A percentile compares a stretch with the other conserved stretches of the same genome.
These are phyloP conservation scores for Epizoanthus stellaris DNA, from an alignment of 92 coral and sea anemone genomes.

Conservation along the genomic window DNA sequence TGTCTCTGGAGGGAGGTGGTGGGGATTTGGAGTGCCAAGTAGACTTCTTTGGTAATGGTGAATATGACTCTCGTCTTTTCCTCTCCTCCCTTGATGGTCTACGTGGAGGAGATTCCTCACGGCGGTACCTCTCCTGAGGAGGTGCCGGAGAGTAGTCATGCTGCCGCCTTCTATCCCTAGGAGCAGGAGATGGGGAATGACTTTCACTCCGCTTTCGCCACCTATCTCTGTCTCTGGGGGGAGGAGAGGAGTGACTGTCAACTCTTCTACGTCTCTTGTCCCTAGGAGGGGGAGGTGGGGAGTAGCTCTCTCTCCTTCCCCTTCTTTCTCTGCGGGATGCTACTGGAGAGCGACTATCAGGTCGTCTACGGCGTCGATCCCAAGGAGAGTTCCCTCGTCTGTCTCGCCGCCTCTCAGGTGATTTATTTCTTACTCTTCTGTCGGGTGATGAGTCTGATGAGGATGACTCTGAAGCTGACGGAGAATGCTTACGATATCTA, in stretches of 20 bases:
- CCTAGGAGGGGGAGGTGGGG: not conserved
- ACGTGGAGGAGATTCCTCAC: conserved; percentile 11
- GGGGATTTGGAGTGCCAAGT: conserved; percentile 67
- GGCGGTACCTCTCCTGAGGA: conserved; percentile 57
- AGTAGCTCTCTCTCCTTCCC: conserved; percentile 22
- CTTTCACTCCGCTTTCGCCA: conserved; percentile 17
- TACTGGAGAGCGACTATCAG: conserved; percentile 21
- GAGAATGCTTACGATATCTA: conserved; percentile 86
- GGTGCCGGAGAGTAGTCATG: conserved; percentile 43
- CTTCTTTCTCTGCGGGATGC: conserved; percentile 34
- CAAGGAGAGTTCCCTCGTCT: conserved; percentile 65
- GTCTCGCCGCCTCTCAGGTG: conserved; percentile 57
- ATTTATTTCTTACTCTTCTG: conserved; percentile 54
- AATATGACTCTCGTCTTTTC: conserved; percentile 49
- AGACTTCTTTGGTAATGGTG: conserved; percentile 62
- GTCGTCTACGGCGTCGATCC: conserved; percentile 36
- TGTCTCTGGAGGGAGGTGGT: conserved; percentile 64
- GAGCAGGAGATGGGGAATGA: conserved; percentile 42
- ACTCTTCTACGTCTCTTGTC: conserved; percentile 11
- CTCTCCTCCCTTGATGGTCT: not conserved
- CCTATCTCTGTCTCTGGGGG: conserved; percentile 14
- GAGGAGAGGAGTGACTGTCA: conserved; percentile 7
- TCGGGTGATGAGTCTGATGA: conserved; percentile 87
- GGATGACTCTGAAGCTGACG: conserved; percentile 80
- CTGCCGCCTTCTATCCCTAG: conserved; percentile 48